Evolutionary conservation across 1,140 invertebrate species (phyloP).

Genomic region (Drosophila albomicans): DNA sequence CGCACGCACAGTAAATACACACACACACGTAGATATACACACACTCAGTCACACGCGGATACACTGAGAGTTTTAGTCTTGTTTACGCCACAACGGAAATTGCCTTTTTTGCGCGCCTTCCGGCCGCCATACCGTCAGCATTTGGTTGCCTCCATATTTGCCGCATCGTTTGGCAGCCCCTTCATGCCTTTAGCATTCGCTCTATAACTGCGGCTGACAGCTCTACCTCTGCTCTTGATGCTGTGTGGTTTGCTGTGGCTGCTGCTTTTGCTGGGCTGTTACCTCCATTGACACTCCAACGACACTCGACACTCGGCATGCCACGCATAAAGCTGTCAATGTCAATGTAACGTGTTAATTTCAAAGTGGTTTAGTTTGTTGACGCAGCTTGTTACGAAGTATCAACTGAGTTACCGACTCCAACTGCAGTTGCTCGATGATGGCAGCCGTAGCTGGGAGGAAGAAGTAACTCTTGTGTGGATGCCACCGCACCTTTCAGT

Average conservation of each 20-base stretch:
- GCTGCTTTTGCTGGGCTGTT: slow-evolving; percentile 4
- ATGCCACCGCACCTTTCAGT: slow-evolving; percentile 1
- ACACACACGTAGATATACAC: slow-evolving; percentile 3
- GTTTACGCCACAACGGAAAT: slow-evolving; percentile 74
- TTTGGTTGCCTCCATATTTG: slow-evolving; percentile 51
- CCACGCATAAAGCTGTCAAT: slow-evolving; percentile 81
- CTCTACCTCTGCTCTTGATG: slow-evolving; percentile 21
- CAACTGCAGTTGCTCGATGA: not conserved
- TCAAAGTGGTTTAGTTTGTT: slow-evolving; percentile 83
- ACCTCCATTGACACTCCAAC: slow-evolving; percentile 28
- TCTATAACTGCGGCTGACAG: slow-evolving; percentile 64
- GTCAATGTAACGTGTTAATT: slow-evolving; percentile 83
- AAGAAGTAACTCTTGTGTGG: too few species aligned
- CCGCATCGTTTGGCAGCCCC: slow-evolving; percentile 54
- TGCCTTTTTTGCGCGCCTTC: slow-evolving; percentile 77
- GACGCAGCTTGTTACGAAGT: slow-evolving; percentile 73
- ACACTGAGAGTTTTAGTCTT: slow-evolving; percentile 25
- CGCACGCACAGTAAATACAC: slow-evolving; percentile 1
- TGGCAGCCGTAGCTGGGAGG: not conserved
- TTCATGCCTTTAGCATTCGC: slow-evolving; percentile 43
- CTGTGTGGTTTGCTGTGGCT: not conserved
- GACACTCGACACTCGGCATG: slow-evolving; percentile 68
- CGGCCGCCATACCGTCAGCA: slow-evolving; percentile 54
- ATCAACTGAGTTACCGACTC: slow-evolving; percentile 22
- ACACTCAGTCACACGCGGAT: not conserved